Conservation (phyloP, 2,888 invertebrate species). For the Stenoptilia bipunctidactyla region DNA sequence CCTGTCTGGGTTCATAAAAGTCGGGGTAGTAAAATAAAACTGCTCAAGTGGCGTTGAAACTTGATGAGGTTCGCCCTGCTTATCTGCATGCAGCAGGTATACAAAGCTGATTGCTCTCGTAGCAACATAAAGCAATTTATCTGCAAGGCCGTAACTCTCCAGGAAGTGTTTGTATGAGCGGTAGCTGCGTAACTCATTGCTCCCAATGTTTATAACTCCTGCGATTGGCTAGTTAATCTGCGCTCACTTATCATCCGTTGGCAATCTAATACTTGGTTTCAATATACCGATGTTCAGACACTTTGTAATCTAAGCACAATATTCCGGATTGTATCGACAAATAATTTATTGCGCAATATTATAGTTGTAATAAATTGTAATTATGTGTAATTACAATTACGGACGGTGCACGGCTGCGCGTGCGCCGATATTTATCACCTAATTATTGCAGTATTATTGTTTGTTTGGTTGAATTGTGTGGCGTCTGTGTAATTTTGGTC, state of each 20-base stretch:
- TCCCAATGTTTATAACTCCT: not conserved
- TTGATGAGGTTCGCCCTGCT: too few species aligned
- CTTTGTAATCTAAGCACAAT: not conserved
- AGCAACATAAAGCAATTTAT: too few species aligned
- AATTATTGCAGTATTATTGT: not conserved
- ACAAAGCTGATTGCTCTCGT: too few species aligned
- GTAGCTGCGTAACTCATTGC: not conserved
- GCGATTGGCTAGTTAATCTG: not conserved
- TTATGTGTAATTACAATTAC: not conserved
- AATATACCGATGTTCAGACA: not conserved
- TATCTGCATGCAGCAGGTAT: too few species aligned
- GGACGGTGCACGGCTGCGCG: not conserved
- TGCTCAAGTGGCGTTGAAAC: too few species aligned
- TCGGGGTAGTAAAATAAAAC: too few species aligned
- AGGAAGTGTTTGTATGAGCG: not conserved
- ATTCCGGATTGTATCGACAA: not conserved
- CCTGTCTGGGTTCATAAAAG: too few species aligned
- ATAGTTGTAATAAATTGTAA: slow-evolving; percentile 1
- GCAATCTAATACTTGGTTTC: not conserved
- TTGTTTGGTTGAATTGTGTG: too few species aligned
- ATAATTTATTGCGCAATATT: slow-evolving; percentile 1
- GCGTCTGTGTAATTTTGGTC: too few species aligned
- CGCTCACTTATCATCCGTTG: not conserved
- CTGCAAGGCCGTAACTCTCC: too few species aligned
- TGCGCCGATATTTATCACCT: not conserved